Conservation (phyloP, 2,888 invertebrate species). For the Helleia helle region DNA sequence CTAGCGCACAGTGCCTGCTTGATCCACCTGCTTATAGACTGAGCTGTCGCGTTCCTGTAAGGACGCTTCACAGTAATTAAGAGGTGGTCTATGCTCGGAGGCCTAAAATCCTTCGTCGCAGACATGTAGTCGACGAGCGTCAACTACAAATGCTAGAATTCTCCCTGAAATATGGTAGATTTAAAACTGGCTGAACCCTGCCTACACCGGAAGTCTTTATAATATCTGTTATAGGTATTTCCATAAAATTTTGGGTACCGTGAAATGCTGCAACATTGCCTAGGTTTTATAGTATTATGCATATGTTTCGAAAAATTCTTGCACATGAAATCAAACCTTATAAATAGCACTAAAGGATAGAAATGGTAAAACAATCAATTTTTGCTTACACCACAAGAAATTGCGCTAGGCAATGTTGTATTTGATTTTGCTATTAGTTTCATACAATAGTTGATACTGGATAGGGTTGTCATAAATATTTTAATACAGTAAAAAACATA, state of each 20-base stretch:
- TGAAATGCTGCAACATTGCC: no score
- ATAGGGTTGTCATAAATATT: no score
- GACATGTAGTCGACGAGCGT: neutral
- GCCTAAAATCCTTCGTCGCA: neutral
- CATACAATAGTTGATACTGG: no score
- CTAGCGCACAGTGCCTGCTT: neutral
- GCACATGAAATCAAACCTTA: no score
- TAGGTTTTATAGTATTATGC: no score
- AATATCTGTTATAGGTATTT: neutral
- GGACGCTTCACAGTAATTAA: neutral
- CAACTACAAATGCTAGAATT: neutral
- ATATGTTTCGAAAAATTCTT: no score
- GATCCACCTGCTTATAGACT: neutral
- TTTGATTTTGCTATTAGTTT: no score
- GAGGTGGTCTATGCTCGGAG: neutral
- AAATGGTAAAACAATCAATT: no score
- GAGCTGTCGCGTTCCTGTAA: neutral
- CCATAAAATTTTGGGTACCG: neutral
- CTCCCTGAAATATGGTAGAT: neutral
- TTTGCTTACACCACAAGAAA: no score
- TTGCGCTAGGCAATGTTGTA: no score
- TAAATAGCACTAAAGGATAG: no score
- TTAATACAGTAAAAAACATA: no score
- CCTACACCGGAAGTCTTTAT: neutral
- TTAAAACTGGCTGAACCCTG: neutral